phyloP scores from a whole-genome alignment of 2,797 vertebrate genomes.

The Enteromius treurensis region DNA sequence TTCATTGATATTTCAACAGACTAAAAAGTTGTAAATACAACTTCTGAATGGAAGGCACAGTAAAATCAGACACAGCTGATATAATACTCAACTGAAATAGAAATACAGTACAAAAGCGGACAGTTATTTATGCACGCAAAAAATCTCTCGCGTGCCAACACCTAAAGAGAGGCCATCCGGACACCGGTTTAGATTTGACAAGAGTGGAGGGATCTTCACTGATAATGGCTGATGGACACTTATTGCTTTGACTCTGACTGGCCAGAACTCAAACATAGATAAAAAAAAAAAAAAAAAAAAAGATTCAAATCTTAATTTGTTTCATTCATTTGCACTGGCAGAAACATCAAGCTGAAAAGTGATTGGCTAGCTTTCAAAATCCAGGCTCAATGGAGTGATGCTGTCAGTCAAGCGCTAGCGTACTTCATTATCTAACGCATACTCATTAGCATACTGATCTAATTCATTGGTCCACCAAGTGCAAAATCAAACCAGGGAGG shows the following conservation, averaged over 20 bases:
- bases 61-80: constrained; percentile 97
- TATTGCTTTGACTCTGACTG: constrained; percentile 87
- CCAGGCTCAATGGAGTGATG: constrained; percentile 31
- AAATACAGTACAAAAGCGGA: constrained; percentile 94
- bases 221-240: constrained; percentile 77
- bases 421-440: constrained; percentile 48
- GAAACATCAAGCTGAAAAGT: constrained; percentile 10
- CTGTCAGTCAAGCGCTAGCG: constrained; percentile 43
- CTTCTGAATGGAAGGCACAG: constrained; percentile 97
- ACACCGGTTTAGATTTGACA: constrained; percentile 41
- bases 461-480: constrained; percentile 69
- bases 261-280: constrained; percentile 31
- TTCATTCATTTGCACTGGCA: constrained; percentile 5
- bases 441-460: constrained; percentile 60
- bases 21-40: constrained; percentile 98
- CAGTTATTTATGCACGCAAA: constrained; percentile 86
- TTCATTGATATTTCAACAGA: constrained; percentile 92
- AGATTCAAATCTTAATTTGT: constrained; percentile 29
- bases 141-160: constrained; percentile 77
- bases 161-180: constrained; percentile 15
- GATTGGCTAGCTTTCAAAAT: constrained; percentile 52
- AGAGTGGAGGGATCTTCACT: constrained; percentile 66
- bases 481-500: constrained; percentile 65
- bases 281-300: background rate
- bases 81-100: constrained; percentile 86